A percentile compares a stretch with the other conserved stretches of the same genome.
These are phyloP conservation scores for Drosophila longiperda DNA, from an alignment of 2,888 invertebrate genomes.

Conservation along the genomic window DNA sequence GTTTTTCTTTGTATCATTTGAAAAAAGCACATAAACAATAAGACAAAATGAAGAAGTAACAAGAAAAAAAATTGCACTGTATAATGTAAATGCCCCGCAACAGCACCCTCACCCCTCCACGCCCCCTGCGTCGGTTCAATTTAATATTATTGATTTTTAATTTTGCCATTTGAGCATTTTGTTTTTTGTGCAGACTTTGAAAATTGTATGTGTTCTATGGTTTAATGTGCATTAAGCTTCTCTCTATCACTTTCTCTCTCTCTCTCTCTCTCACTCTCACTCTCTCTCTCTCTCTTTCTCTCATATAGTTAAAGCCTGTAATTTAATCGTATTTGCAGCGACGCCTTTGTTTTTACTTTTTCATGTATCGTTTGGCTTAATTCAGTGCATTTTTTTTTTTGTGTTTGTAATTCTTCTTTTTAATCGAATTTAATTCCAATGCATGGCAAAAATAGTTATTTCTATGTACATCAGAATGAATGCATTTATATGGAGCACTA, in stretches of 20 bases:
- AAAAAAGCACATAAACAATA: constrained; percentile 20
- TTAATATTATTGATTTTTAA: constrained; percentile 79
- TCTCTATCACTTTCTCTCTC: not conserved
- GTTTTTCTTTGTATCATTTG: constrained; percentile 47
- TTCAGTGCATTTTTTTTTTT: constrained; percentile 56
- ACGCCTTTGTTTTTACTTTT: constrained; percentile 64
- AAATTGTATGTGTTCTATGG: constrained; percentile 59
- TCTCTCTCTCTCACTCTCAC: not conserved
- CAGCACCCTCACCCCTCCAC: constrained; percentile 8
- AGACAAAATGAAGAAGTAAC: constrained; percentile 10
- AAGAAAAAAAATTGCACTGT: constrained; percentile 37
- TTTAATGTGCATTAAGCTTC: constrained; percentile 62
- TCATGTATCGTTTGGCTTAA: constrained; percentile 50
- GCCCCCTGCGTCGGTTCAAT: constrained; percentile 46
- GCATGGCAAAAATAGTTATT: constrained; percentile 76
- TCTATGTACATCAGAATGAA: constrained; percentile 28
- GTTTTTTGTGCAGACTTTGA: constrained; percentile 66
- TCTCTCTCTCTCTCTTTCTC: constrained; percentile 15
- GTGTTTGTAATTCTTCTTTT: constrained; percentile 49
- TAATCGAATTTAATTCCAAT: constrained; percentile 73
- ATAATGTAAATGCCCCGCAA: constrained; percentile 37
- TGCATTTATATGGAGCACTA: constrained; percentile 58
- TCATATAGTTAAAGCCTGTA: constrained; percentile 66
- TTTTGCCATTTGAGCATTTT: constrained; percentile 70
- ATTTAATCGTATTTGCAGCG: constrained; percentile 77